Percentiles rank a stretch among this genome's conserved stretches.
Evolutionary conservation across 30 jellyfish, hydroid and myxozoan species (phyloP).

Genomic region (Hydractinia symbiolongicarpus): DNA sequence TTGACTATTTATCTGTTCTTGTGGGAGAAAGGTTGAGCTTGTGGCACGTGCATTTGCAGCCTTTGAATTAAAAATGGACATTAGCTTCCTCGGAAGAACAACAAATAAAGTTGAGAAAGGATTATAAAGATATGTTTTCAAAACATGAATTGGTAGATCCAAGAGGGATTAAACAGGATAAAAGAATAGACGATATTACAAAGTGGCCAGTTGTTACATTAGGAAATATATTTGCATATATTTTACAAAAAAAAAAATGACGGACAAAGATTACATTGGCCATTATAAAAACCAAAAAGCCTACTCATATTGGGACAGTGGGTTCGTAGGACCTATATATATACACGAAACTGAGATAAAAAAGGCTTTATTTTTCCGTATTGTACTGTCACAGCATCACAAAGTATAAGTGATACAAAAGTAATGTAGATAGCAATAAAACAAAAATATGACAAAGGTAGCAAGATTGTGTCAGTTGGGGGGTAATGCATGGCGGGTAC

Average conservation of each 20-base stretch:
- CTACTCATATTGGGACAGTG: constrained; percentile 49
- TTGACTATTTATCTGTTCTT: too few relatives aligned
- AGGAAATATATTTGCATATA: constrained; percentile 29
- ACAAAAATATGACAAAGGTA: background rate
- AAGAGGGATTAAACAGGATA: background rate
- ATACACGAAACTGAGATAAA: constrained; percentile 1
- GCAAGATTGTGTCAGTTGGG: constrained; percentile 32
- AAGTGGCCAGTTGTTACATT: constrained; percentile 46
- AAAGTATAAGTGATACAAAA: constrained; percentile 33
- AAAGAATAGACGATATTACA: constrained; percentile 26
- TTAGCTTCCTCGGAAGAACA: constrained; percentile 33
- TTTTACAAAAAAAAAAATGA: constrained; percentile 7
- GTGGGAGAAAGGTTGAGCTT: too few relatives aligned
- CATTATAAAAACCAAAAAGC: constrained; percentile 61
- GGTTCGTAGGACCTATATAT: constrained; percentile 36
- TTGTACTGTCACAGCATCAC: constrained; percentile 43
- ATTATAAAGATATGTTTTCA: background rate
- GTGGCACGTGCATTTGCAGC: constrained; percentile 48
- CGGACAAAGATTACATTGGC: constrained; percentile 45
- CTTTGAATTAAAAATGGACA: constrained; percentile 12
- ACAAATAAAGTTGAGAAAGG: background rate
- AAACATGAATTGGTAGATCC: constrained; percentile 38
- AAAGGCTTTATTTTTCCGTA: constrained; percentile 17
- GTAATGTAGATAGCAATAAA: constrained; percentile 48
- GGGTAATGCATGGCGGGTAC: constrained; percentile 53